phyloP scores from a whole-genome alignment of 2,888 invertebrate species.

The Sesamia inferens region DNA sequence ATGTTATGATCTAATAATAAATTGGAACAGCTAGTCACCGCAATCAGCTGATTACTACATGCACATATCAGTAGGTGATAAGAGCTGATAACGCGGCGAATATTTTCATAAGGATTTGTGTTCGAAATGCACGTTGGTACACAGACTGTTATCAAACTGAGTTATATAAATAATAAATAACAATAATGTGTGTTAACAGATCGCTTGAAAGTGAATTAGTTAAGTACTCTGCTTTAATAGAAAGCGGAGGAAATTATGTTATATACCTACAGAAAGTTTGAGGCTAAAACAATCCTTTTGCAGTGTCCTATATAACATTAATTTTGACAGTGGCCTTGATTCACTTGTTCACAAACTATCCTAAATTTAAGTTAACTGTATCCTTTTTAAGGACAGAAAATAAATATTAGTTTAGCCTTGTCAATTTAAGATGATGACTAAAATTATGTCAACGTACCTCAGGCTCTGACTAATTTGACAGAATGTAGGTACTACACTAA shows the following conservation, averaged over 20 bases:
- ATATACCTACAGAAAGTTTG: background rate
- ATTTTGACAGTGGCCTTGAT: background rate
- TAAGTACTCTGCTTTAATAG: background rate
- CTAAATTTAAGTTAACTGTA: too few relatives aligned
- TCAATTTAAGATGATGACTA: too few relatives aligned
- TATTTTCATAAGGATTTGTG: conserved; percentile 38
- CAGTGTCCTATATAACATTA: background rate
- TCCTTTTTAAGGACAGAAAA: too few relatives aligned
- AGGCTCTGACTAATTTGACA: too few relatives aligned
- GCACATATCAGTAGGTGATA: conserved; percentile 40
- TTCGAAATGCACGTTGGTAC: conserved; percentile 31
- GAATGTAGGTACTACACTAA: too few relatives aligned
- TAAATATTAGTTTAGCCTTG: too few relatives aligned
- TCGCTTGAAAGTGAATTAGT: background rate
- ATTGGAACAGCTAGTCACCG: conserved; percentile 24
- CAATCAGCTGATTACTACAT: conserved; percentile 58
- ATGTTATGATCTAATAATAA: conserved; percentile 47
- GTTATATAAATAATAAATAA: conserved; percentile 48
- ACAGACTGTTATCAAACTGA: conserved; percentile 31
- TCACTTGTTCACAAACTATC: too few relatives aligned
- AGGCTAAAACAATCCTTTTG: background rate
- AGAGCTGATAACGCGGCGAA: conserved; percentile 31
- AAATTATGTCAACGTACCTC: too few relatives aligned
- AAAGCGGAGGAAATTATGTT: background rate
- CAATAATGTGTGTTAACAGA: conserved; percentile 30